These are phyloP conservation scores for Cliona cf. orientalis DNA, from an alignment of 37 sponge, comb jelly and placozoan species.

Conservation along the genomic window DNA sequence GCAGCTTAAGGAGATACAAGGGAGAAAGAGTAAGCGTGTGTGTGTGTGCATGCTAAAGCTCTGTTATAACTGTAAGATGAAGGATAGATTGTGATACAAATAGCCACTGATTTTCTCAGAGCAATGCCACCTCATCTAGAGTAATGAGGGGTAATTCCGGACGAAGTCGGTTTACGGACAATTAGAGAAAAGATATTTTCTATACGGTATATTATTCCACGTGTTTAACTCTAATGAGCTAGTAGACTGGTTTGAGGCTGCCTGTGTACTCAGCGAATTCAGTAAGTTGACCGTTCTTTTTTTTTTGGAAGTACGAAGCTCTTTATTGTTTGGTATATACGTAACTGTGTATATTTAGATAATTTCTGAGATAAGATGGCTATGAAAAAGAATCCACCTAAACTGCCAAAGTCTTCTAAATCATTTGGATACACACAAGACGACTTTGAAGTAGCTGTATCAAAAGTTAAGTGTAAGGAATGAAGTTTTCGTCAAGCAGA, in stretches of 20 bases:
- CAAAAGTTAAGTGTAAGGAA: background rate
- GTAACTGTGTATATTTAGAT: no score
- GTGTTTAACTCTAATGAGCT: background rate
- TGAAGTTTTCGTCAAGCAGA: conserved; percentile 5
- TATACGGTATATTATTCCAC: background rate
- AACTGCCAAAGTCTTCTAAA: background rate
- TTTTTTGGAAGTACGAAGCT: background rate
- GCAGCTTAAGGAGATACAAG: background rate
- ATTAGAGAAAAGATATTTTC: background rate
- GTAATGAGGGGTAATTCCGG: background rate
- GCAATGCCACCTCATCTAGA: background rate
- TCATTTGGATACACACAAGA: background rate
- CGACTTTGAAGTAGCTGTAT: background rate
- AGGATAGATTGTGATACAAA: no score
- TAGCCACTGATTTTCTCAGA: background rate
- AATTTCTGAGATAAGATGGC: background rate
- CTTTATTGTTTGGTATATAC: background rate
- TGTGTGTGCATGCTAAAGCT: no score
- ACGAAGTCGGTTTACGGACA: background rate
- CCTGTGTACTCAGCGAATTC: background rate
- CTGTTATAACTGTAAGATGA: no score
- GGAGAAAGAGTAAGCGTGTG: no score
- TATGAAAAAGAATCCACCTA: background rate
- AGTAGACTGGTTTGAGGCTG: background rate
- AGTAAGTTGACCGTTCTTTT: background rate